Conservation (phyloP, 2,797 vertebrate genomes). For the Poeciliopsis paucimaculata region DNA sequence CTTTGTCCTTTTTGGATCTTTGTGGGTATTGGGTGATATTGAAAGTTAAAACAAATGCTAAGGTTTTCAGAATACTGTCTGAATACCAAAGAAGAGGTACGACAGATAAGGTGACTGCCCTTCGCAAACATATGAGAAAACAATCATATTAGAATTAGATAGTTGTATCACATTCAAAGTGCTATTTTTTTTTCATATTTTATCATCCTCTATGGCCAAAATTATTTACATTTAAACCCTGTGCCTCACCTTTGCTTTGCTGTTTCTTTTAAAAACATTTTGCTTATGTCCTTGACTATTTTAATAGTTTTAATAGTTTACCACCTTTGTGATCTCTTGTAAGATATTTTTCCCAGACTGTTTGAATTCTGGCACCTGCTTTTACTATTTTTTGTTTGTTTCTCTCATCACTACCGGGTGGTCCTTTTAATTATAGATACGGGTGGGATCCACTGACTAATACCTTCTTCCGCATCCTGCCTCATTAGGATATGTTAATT, state of each 20-base stretch:
- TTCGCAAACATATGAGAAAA: background rate
- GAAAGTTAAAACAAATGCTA: background rate
- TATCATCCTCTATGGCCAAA: background rate
- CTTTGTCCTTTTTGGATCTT: constrained; percentile 5
- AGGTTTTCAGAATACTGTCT: background rate
- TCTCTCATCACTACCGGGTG: constrained; percentile 14
- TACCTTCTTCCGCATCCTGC: constrained; percentile 35
- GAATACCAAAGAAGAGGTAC: constrained; percentile 1
- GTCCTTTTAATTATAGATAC: constrained; percentile 36
- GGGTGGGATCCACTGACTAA: constrained; percentile 41
- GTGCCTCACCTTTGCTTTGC: background rate
- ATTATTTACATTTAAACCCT: background rate
- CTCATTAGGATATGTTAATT: constrained; percentile 57
- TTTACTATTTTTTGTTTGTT: constrained; percentile 26
- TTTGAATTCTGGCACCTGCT: constrained; percentile 10
- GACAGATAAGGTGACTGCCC: background rate
- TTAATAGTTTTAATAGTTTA: constrained; percentile 6
- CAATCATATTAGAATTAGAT: background rate
- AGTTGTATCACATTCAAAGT: background rate
- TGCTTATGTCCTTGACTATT: constrained; percentile 17
- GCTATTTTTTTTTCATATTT: background rate
- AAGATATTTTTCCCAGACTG: constrained; percentile 7
- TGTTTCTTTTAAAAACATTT: constrained; percentile 15
- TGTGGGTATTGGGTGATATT: background rate
- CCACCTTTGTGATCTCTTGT: constrained; percentile 16